Percentiles rank a stretch among this genome's conserved stretches.
phyloP scores from a whole-genome alignment of 2,113 vertebrate genomes.

The Lophochroa leadbeateri region DNA sequence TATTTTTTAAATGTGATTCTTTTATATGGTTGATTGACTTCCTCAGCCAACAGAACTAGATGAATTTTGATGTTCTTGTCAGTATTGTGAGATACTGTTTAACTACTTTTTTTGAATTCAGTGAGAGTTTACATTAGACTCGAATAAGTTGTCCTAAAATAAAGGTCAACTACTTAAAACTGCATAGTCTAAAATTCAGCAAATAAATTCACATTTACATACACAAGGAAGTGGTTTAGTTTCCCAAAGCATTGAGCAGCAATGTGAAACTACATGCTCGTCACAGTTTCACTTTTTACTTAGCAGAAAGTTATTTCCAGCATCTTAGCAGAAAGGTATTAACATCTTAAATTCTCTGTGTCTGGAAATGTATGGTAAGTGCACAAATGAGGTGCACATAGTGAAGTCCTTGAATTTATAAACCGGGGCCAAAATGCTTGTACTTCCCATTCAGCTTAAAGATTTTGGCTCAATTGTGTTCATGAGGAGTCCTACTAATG shows the following conservation, averaged over 20 bases:
- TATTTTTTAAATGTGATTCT: conserved; percentile 36
- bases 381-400: neutral
- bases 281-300: neutral
- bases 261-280: neutral
- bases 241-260: neutral
- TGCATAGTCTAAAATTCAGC: neutral
- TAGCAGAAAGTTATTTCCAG: neutral
- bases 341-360: neutral
- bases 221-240: neutral
- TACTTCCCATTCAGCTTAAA: neutral
- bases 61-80: neutral
- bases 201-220: neutral
- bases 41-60: conserved; percentile 2
- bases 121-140: neutral
- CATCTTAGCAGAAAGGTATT: neutral
- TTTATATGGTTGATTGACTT: neutral
- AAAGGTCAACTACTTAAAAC: neutral
- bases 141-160: neutral
- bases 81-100: neutral
- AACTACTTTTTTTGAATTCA: neutral
- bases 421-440: neutral
- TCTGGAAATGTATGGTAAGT: neutral
- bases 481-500: neutral
- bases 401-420: neutral
- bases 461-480: neutral